A percentile compares a stretch with the other conserved stretches of the same genome.
phyloP scores from a whole-genome alignment of 2,797 vertebrate genomes.

The Danio albolineatus region DNA sequence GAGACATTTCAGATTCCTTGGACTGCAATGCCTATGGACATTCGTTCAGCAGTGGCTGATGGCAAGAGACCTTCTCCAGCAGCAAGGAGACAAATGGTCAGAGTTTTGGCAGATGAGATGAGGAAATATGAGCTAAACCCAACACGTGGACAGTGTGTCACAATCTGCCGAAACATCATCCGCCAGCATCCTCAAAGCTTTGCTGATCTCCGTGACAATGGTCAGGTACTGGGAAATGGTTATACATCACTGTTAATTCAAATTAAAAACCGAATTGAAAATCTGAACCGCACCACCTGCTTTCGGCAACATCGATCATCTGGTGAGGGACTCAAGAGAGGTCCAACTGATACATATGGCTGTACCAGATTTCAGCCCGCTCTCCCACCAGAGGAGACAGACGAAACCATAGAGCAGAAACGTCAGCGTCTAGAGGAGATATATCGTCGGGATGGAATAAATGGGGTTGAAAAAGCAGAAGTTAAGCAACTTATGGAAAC shows the following conservation, averaged over 20 bases:
- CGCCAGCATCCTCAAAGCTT: slow-evolving; percentile 32
- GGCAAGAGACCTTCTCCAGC: slow-evolving; percentile 9
- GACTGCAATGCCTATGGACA: neutral
- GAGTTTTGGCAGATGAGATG: slow-evolving; percentile 27
- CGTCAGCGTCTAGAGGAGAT: slow-evolving; percentile 7
- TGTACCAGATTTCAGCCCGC: slow-evolving; percentile 40
- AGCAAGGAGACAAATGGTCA: slow-evolving; percentile 13
- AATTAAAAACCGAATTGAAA: slow-evolving; percentile 34
- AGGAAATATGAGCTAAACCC: slow-evolving; percentile 27
- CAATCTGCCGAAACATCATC: neutral
- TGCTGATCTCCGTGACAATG: slow-evolving; percentile 23
- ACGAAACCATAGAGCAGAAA: slow-evolving; percentile 10
- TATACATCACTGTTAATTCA: slow-evolving; percentile 32
- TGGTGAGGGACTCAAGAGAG: slow-evolving; percentile 20
- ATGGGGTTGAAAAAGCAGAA: slow-evolving; percentile 21
- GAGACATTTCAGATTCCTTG: neutral
- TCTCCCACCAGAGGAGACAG: slow-evolving; percentile 39
- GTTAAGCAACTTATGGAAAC: slow-evolving; percentile 38
- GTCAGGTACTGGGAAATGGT: slow-evolving; percentile 33
- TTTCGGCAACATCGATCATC: slow-evolving; percentile 10
- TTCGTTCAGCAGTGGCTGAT: slow-evolving; percentile 6
- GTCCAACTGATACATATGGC: slow-evolving; percentile 35
- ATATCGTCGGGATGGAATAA: slow-evolving; percentile 21
- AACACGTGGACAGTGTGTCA: neutral
- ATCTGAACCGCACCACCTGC: slow-evolving; percentile 13